These are phyloP conservation scores for Trichopoda pennipes DNA, from an alignment of 2,888 invertebrate genomes.

Conservation along the genomic window DNA sequence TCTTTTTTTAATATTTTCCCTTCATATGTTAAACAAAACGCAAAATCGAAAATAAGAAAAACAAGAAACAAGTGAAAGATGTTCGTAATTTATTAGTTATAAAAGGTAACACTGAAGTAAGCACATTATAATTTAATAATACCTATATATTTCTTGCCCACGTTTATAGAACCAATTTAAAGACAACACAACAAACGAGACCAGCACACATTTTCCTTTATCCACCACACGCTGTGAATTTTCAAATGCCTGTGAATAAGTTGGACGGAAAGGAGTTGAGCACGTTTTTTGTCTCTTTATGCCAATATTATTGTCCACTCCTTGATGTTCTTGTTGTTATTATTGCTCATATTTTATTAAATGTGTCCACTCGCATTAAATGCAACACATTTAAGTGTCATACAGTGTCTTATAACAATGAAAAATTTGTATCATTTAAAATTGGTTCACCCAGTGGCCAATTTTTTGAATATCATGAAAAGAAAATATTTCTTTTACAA, in stretches of 20 bases:
- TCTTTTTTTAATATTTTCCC: background rate
- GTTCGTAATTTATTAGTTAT: conserved; percentile 62
- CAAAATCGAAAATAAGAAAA: conserved; percentile 6
- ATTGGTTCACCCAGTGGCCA: conserved; percentile 1
- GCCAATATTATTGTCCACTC: conserved; percentile 20
- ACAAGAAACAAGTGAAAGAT: conserved; percentile 16
- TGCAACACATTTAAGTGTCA: conserved; percentile 57
- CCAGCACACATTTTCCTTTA: conserved; percentile 4
- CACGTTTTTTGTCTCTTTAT: conserved; percentile 5
- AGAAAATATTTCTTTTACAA: no score
- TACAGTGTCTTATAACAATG: conserved; percentile 20
- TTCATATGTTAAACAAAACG: background rate
- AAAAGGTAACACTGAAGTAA: conserved; percentile 63
- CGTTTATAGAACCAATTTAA: conserved; percentile 27
- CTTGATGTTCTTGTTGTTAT: background rate
- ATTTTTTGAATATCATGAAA: background rate
- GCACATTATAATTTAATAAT: conserved; percentile 63
- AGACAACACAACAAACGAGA: conserved; percentile 1
- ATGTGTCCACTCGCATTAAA: conserved; percentile 55
- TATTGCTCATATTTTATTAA: conserved; percentile 26
- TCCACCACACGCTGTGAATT: conserved; percentile 3
- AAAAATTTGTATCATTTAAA: conserved; percentile 1
- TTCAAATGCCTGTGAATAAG: conserved; percentile 34
- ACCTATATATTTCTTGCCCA: conserved; percentile 52
- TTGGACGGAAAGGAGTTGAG: background rate